Evolutionary conservation across 1,140 invertebrate species (phyloP).

Genomic region (Steinernema khuongi): DNA sequence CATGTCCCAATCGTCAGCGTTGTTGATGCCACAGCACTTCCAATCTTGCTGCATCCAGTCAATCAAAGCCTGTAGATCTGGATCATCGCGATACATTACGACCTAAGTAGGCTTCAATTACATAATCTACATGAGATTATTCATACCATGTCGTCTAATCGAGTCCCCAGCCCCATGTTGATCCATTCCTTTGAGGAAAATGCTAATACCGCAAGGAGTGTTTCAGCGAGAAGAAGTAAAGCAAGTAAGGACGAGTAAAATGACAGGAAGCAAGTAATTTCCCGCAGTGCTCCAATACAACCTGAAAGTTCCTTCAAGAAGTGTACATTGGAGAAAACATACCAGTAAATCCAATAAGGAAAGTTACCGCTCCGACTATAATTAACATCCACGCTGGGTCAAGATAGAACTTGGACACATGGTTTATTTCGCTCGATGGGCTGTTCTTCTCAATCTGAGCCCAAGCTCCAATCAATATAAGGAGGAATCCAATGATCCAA

Average conservation of each 20-base stretch:
- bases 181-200: slow-evolving; percentile 87
- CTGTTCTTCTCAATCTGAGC: slow-evolving; percentile 95
- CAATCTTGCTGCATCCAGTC: slow-evolving; percentile 98
- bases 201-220: slow-evolving; percentile 80
- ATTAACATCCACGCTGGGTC: slow-evolving; percentile 93
- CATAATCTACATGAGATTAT: no score
- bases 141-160: slow-evolving; percentile 53
- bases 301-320: slow-evolving; percentile 62
- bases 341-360: slow-evolving; percentile 82
- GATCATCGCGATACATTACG: slow-evolving; percentile 80
- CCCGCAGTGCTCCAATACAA: slow-evolving; percentile 83
- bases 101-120: slow-evolving; percentile 23
- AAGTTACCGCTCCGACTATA: slow-evolving; percentile 80
- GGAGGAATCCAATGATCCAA: slow-evolving; percentile 70
- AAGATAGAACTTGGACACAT: slow-evolving; percentile 74
- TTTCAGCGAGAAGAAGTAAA: slow-evolving; percentile 78
- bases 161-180: slow-evolving; percentile 50
- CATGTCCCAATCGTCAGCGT: slow-evolving; percentile 87
- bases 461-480: slow-evolving; percentile 77
- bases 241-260: slow-evolving; percentile 86
- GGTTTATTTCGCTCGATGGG: slow-evolving; percentile 77
- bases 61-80: slow-evolving; percentile 92
- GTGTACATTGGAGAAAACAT: slow-evolving; percentile 7
- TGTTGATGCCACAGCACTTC: slow-evolving; percentile 93
- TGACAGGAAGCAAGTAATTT: slow-evolving; percentile 72